Evolutionary conservation across 2,113 vertebrate species (phyloP), one percentile per base, ranked within the genome.

Genomic region (Phasianus colchicus): DNA sequence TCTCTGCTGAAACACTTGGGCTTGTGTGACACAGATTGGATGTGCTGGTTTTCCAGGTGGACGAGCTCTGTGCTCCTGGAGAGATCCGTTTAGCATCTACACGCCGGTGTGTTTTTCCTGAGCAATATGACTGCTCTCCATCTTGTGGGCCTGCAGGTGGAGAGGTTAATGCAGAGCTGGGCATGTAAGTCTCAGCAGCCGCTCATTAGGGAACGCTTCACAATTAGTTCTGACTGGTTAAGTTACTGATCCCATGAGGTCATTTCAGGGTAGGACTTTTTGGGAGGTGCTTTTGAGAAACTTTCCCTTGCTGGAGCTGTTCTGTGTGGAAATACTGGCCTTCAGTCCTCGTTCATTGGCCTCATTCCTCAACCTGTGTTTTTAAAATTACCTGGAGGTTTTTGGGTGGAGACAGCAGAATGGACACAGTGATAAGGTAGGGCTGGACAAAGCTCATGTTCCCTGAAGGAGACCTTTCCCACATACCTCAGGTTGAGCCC

Each of bases 11-110:
- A 55, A 21, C 47, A 13, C 77, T 70, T 8, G 38, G 24, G 70
- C 29, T 30, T n/a, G 22, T 12, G 14, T 18, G 78, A 10, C 21
- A 13, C 43, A 19, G 6, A 0, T 3, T 19, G 25, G 16, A 5
- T 50, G 77, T 14, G 17, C 29, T 84, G 43, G 29, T 80, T 7
- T 40, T 57, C 4, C 88, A 99, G 99, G 98, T 98, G 17, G 98
- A 97, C 1, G 97, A 98, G 83, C 98, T 98, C 25, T 99, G 99
- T 92, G 92, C 74, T 43, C 72, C 97, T 1, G 98, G 98, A 29
- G 92, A 99, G 64, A 91, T 99, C 14, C 98, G 98, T 11, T 95
- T 99, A 40, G 99, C 99, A 1, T 94, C 98, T 17, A 98, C 98
- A 0, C 97, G 98, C 52, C 96, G 97, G 50, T 99, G 99, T 36